Conservation (phyloP, 2,113 vertebrate genomes). For the Aphyosemion australe region DNA sequence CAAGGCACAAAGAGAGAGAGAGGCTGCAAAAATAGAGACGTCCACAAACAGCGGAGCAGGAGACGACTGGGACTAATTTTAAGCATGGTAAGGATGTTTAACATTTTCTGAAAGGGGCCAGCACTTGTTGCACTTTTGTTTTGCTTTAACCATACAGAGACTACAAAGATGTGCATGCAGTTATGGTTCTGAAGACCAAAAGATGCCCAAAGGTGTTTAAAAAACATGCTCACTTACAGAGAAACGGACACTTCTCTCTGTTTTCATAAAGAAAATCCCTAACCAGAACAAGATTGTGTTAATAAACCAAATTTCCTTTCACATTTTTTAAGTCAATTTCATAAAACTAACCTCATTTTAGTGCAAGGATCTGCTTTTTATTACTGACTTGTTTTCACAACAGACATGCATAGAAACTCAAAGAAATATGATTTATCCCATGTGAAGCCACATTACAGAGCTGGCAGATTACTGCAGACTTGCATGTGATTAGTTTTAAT, state of each 20-base stretch:
- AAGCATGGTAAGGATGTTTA: slow-evolving; percentile 8
- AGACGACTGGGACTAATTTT: slow-evolving; percentile 20
- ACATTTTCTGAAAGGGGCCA: not conserved
- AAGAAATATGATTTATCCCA: too few relatives aligned
- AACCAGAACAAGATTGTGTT: not conserved
- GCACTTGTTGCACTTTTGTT: slow-evolving; percentile 12
- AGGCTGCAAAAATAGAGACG: slow-evolving; percentile 12
- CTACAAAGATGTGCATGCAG: slow-evolving; percentile 2
- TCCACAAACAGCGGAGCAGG: not conserved
- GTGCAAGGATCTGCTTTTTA: too few relatives aligned
- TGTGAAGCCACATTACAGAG: too few relatives aligned
- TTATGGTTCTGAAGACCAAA: slow-evolving; percentile 5
- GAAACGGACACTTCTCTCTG: not conserved
- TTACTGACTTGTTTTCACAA: too few relatives aligned
- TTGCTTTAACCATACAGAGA: slow-evolving; percentile 11
- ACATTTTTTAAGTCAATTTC: not conserved
- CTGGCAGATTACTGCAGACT: too few relatives aligned
- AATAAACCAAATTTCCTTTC: not conserved
- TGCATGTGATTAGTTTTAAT: too few relatives aligned
- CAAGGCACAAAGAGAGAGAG: slow-evolving; percentile 23
- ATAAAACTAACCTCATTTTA: too few relatives aligned
- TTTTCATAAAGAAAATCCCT: not conserved
- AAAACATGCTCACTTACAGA: not conserved
- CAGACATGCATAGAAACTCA: too few relatives aligned
- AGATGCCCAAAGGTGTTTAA: not conserved